These are phyloP conservation scores for Anguilla megastoma DNA, from an alignment of 2,797 vertebrate species.

Conservation along the genomic window DNA sequence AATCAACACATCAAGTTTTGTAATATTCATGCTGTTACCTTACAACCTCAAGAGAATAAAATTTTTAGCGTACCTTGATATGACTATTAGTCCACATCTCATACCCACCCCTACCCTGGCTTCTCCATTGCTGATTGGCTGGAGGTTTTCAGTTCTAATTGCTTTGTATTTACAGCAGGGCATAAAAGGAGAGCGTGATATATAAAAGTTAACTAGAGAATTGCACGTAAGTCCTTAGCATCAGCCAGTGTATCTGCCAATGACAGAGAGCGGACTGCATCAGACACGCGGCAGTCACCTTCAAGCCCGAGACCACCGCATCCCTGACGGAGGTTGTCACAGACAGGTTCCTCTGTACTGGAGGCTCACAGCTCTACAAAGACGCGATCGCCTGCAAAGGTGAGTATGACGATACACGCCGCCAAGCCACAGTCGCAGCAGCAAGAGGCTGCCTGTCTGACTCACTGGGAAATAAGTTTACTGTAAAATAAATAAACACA, in stretches of 20 bases:
- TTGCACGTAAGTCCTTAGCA: not conserved
- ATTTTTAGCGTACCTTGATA: not conserved
- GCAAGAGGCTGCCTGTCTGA: too few species aligned
- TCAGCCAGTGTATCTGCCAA: not conserved
- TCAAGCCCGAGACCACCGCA: slow-evolving; percentile 52
- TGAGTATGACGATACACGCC: slow-evolving; percentile 36
- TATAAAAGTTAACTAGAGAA: not conserved
- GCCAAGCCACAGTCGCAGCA: too few species aligned
- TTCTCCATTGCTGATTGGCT: not conserved
- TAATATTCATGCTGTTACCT: not conserved
- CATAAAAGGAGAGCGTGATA: not conserved
- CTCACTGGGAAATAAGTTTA: too few species aligned
- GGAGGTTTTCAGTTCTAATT: not conserved
- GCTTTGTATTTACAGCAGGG: too few species aligned
- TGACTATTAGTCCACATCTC: too few species aligned
- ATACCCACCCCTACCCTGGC: not conserved
- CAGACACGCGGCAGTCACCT: slow-evolving; percentile 52
- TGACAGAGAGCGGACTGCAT: slow-evolving; percentile 66
- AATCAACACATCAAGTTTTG: not conserved
- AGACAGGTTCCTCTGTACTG: slow-evolving; percentile 67
- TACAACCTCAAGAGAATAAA: not conserved
- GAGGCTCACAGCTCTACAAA: slow-evolving; percentile 51
- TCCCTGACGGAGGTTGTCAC: slow-evolving; percentile 67
- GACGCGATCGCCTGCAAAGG: slow-evolving; percentile 67
- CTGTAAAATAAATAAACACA: too few species aligned